phyloP scores from a whole-genome alignment of 1,140 invertebrate genomes.

The Nixonia krombeini region DNA sequence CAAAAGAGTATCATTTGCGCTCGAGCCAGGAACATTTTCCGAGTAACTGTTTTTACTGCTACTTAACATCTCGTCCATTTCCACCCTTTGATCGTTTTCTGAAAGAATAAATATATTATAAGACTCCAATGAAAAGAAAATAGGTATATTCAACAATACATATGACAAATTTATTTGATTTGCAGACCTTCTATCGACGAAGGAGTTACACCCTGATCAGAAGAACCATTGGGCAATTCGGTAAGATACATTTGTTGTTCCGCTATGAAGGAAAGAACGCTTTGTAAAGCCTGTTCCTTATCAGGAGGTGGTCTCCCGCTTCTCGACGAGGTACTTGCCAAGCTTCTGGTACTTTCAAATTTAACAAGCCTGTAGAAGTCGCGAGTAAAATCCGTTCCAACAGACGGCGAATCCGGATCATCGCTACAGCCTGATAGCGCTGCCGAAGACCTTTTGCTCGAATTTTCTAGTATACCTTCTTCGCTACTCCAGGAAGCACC shows the following conservation, averaged over 20 bases:
- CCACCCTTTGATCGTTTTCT: constrained; percentile 25
- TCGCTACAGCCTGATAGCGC: constrained; percentile 78
- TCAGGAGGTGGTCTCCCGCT: constrained; percentile 74
- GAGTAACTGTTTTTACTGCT: constrained; percentile 34
- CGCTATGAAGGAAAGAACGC: constrained; percentile 81
- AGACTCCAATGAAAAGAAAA: not conserved
- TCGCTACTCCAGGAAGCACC: constrained; percentile 65
- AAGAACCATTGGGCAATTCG: constrained; percentile 54
- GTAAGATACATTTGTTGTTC: constrained; percentile 81
- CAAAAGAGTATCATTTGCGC: constrained; percentile 45
- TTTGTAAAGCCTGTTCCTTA: constrained; percentile 79
- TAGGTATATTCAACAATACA: not conserved
- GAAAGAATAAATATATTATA: not conserved
- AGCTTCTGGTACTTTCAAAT: constrained; percentile 84
- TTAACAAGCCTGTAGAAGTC: constrained; percentile 84
- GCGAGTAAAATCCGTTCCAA: constrained; percentile 83
- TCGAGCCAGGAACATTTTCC: constrained; percentile 35
- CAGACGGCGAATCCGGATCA: constrained; percentile 76
- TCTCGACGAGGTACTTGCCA: constrained; percentile 82
- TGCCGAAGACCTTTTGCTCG: constrained; percentile 77
- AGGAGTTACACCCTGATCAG: constrained; percentile 35
- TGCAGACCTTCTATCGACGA: constrained; percentile 49
- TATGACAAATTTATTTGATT: not conserved
- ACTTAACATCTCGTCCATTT: constrained; percentile 30
- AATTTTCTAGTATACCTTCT: constrained; percentile 60